Evolutionary conservation across 2,888 invertebrate genomes (phyloP).

Genomic region (Hermaeophaga mercurialis): DNA sequence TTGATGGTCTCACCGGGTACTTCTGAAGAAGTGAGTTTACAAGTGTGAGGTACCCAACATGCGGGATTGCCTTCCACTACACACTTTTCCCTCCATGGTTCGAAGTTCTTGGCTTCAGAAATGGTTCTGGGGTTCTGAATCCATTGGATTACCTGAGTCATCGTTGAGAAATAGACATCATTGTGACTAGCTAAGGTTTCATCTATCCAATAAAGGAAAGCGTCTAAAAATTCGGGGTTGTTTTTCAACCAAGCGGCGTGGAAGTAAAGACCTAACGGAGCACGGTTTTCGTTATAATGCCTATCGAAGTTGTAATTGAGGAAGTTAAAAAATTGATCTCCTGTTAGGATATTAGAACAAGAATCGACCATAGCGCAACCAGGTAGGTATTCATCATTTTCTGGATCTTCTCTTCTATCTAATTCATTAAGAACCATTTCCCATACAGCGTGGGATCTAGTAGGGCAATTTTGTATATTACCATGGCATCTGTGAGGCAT

Average conservation of each 20-base stretch:
- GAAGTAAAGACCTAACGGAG: constrained; percentile 89
- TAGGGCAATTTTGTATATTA: constrained; percentile 88
- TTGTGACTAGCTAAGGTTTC: constrained; percentile 83
- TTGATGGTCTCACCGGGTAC: constrained; percentile 93
- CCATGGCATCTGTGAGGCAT: constrained; percentile 95
- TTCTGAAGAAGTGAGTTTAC: constrained; percentile 90
- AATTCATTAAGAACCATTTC: constrained; percentile 96
- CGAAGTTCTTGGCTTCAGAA: constrained; percentile 87
- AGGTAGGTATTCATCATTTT: constrained; percentile 85
- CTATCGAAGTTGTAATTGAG: constrained; percentile 92
- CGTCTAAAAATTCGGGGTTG: constrained; percentile 89
- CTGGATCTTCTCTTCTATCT: constrained; percentile 89
- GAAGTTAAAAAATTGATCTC: constrained; percentile 94
- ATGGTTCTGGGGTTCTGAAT: constrained; percentile 89
- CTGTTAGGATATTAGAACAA: constrained; percentile 88
- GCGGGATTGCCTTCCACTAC: constrained; percentile 81
- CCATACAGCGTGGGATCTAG: constrained; percentile 92
- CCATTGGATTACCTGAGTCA: constrained; percentile 97
- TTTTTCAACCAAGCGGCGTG: constrained; percentile 93
- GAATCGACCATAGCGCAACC: constrained; percentile 96
- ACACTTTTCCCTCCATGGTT: constrained; percentile 94
- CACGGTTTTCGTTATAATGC: constrained; percentile 88
- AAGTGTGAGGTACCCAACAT: constrained; percentile 89
- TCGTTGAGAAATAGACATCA: constrained; percentile 92
- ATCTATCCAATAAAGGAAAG: constrained; percentile 92